Conservation (phyloP, 2,797 vertebrate genomes). For the Cryptoblepharus egeriae region DNA sequence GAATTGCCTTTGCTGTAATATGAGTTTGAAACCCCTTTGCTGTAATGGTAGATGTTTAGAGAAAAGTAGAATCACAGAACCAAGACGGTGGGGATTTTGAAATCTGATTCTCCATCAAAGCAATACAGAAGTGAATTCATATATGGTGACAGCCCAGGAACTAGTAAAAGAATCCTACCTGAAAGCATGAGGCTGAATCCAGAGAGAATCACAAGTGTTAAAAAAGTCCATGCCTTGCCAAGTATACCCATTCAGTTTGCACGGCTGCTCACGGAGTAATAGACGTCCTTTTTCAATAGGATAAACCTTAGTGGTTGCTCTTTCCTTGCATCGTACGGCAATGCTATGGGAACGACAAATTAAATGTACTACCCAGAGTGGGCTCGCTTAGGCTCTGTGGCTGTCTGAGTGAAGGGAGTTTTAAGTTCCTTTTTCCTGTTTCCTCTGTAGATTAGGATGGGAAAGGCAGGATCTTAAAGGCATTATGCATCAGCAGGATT, state of each 20-base stretch:
- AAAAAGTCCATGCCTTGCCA: constrained; percentile 79
- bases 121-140: rapidly evolving
- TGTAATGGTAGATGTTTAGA: background rate
- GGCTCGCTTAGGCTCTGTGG: constrained; percentile 77
- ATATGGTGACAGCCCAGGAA: background rate
- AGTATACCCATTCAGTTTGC: constrained; percentile 81
- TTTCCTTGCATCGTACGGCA: constrained; percentile 54
- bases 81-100: background rate
- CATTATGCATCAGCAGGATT: constrained; percentile 76
- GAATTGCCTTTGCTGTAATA: background rate
- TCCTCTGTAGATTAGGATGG: constrained; percentile 90
- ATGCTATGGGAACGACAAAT: constrained; percentile 66
- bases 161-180: constrained; percentile 74
- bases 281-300: constrained; percentile 58
- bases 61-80: background rate
- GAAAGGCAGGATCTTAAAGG: constrained; percentile 86
- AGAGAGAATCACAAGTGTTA: constrained; percentile 75
- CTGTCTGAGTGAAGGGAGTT: constrained; percentile 86
- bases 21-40: background rate
- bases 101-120: rapidly evolving
- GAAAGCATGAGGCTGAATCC: constrained; percentile 76
- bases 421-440: constrained; percentile 93
- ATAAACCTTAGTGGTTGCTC: constrained; percentile 44
- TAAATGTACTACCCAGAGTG: constrained; percentile 58
- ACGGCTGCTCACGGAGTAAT: constrained; percentile 69